Evolutionary conservation across 2,113 vertebrate genomes (phyloP).

Genomic region (Serranochromis macrocephalus): DNA sequence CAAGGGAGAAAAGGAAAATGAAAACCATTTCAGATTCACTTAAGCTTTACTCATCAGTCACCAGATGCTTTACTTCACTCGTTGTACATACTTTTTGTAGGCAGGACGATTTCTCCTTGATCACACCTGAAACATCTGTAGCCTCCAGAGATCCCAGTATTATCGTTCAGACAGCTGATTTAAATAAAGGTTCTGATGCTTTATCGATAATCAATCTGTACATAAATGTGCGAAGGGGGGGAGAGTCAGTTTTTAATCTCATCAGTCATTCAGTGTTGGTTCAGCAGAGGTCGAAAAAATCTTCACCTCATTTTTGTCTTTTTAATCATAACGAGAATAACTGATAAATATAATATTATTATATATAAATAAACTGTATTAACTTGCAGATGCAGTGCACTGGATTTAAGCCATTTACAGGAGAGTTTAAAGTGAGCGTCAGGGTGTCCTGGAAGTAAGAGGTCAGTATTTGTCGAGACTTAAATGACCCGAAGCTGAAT

Average conservation of each 20-base stretch:
- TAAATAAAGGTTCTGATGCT: slow-evolving; percentile 37
- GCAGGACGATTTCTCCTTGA: not conserved
- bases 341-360: slow-evolving; percentile 6
- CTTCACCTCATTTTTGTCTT: slow-evolving; percentile 4
- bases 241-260: slow-evolving; percentile 4
- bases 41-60: slow-evolving; percentile 64
- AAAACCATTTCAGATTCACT: slow-evolving; percentile 3
- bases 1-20: not conserved
- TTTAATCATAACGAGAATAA: slow-evolving; percentile 30
- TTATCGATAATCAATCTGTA: slow-evolving; percentile 30
- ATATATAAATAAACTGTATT: slow-evolving; percentile 14
- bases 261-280: not conserved
- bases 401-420: slow-evolving; percentile 70
- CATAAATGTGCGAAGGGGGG: not conserved
- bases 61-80: slow-evolving; percentile 56
- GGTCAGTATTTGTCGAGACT: not conserved
- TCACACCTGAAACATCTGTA: not conserved
- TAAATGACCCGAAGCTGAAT: slow-evolving; percentile 38
- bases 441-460: not conserved
- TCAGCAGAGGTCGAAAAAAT: not conserved
- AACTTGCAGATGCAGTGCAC: slow-evolving; percentile 64
- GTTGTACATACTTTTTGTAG: slow-evolving; percentile 34
- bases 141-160: slow-evolving; percentile 34
- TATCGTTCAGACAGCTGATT: not conserved
- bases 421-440: slow-evolving; percentile 7